Base-by-base conservation (phyloP, 1,140 invertebrate genomes). In the Meloidogyne hapla region DNA sequence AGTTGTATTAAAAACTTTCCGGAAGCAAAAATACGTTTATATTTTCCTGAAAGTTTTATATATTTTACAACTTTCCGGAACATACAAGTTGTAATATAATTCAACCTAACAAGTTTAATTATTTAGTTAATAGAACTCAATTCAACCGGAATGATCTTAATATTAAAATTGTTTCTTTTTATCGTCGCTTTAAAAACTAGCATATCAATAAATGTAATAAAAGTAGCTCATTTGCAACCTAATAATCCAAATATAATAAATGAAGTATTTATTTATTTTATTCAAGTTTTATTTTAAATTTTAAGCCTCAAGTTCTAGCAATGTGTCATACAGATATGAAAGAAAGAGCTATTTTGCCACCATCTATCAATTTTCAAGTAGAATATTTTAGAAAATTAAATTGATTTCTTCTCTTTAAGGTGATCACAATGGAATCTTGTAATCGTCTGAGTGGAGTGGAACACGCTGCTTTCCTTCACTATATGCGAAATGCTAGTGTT, bases 391-490 rank as follows among this genome's bases (percentile, higher is more conserved):
- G 12, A 25, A 21, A 15, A 26, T 33, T 33, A n/a, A 42, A 25
- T 18, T 71, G 5, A 18, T 23, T n/a, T 18, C 15, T 6, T 25
- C n/a, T 62, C 21, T 83, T 72, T 40, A 85, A 84, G 25, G 74
- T 86, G 25, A 69, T 69, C 62, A 86, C 85, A 23, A 86, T 87
- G 85, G 86, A 87, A 74, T 85, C 83, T 66, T 86, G 85, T 74
- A 86, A 86, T 69, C 77, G 83, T 21, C 83, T 80, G 48, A 85
- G 81, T 28, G 85, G 85, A 48, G 85, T 86, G 10, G 85, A 87
- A 64, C 78, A 86, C 74, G 85, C 84, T 28, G 84, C 85, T 61
- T 87, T 79, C 42, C 71, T 86, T 10, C 85, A 86, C 65, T 86
- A 86, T 69, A 81, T 83, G 75, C 77, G 81, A 69, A 87, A 86